Percentiles rank a stretch among this genome's conserved stretches.
Evolutionary conservation across 2,797 vertebrate species (phyloP).

Genomic region (Acipenser oxyrinchus): DNA sequence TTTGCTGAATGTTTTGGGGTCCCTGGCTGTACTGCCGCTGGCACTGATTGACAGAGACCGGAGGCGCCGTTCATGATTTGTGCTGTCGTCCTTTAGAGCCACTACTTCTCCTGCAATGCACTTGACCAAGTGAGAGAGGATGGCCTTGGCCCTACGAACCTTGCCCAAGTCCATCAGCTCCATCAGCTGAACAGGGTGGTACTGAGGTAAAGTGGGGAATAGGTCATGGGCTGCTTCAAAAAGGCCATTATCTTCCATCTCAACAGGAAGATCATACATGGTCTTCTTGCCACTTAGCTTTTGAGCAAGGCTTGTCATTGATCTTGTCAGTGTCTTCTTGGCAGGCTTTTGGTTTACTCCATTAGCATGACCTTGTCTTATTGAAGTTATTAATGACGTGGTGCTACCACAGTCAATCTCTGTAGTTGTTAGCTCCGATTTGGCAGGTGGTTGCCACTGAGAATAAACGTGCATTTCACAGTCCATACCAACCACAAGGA

Average conservation of each 20-base stretch:
- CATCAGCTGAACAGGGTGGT: slow-evolving; percentile 89
- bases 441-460: slow-evolving; percentile 84
- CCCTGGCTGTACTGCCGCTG: slow-evolving; percentile 83
- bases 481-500: slow-evolving; percentile 96
- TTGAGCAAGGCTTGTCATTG: slow-evolving; percentile 92
- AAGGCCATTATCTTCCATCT: slow-evolving; percentile 89
- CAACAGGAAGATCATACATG: slow-evolving; percentile 72
- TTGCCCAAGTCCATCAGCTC: slow-evolving; percentile 97
- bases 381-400: slow-evolving; percentile 66
- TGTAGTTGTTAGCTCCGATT: slow-evolving; percentile 39
- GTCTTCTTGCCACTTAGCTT: slow-evolving; percentile 89
- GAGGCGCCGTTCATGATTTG: slow-evolving; percentile 69
- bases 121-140: slow-evolving; percentile 91
- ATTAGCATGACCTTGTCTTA: slow-evolving; percentile 73
- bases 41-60: slow-evolving; percentile 87
- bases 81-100: slow-evolving; percentile 64
- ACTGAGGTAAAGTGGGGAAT: slow-evolving; percentile 89
- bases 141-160: slow-evolving; percentile 88
- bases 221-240: slow-evolving; percentile 92
- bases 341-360: slow-evolving; percentile 54
- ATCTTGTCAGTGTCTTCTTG: slow-evolving; percentile 76
- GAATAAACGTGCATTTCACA: slow-evolving; percentile 99
- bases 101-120: slow-evolving; percentile 95
- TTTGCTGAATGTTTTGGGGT: slow-evolving; percentile 79
- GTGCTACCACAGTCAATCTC: slow-evolving; percentile 69